phyloP scores from a whole-genome alignment of 2,888 invertebrate genomes.

The Melieria picta region DNA sequence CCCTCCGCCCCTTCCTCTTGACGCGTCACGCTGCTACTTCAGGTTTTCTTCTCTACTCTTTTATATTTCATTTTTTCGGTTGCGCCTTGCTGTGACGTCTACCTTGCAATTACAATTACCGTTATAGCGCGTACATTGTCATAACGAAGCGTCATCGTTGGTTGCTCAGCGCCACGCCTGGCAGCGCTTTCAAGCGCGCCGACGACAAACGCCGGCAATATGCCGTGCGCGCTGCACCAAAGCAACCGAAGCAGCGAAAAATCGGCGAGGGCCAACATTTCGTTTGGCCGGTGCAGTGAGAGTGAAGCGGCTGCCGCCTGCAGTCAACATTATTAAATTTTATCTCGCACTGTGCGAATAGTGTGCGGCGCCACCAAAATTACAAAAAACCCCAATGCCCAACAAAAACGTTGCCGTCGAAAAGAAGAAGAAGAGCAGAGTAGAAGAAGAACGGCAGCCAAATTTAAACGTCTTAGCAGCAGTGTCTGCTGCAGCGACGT shows the following conservation, averaged over 20 bases:
- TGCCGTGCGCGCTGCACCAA: too few relatives aligned
- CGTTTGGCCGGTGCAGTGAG: too few relatives aligned
- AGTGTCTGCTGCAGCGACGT: too few relatives aligned
- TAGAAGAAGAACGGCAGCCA: not conserved
- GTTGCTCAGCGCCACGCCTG: not conserved
- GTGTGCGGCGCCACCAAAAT: not conserved
- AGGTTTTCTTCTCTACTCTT: not conserved
- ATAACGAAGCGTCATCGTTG: not conserved
- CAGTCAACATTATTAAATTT: conserved; percentile 41
- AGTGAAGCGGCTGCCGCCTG: conserved; percentile 26
- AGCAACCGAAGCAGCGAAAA: too few relatives aligned
- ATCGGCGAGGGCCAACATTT: too few relatives aligned
- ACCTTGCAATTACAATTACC: conserved; percentile 57
- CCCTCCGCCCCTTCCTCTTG: not conserved
- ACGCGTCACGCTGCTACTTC: not conserved
- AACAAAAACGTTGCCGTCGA: not conserved
- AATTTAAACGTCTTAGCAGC: conserved; percentile 3
- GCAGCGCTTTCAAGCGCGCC: conserved; percentile 5
- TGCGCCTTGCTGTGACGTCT: not conserved
- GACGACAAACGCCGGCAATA: conserved; percentile 7
- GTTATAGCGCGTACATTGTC: conserved; percentile 43
- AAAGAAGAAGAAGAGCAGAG: not conserved
- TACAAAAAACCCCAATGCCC: not conserved
- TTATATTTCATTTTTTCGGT: not conserved
- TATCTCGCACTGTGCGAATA: conserved; percentile 5